Conservation (phyloP, 2,888 invertebrate species). For the Drosophila eohydei region DNA sequence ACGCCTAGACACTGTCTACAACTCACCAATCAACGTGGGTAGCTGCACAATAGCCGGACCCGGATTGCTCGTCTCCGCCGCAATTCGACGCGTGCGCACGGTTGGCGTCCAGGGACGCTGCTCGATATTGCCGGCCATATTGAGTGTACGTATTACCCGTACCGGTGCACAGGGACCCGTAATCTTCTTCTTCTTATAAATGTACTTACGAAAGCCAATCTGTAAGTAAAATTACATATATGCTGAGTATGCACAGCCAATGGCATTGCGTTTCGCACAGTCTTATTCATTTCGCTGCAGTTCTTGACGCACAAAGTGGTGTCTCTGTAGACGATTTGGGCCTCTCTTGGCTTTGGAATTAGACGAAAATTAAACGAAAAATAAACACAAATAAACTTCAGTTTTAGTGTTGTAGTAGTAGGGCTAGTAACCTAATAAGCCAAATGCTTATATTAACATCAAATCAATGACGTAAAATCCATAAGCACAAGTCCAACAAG, state of each 20-base stretch:
- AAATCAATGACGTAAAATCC: slow-evolving; percentile 25
- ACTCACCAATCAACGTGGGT: slow-evolving; percentile 92
- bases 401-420: slow-evolving; percentile 1
- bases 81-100: slow-evolving; percentile 94
- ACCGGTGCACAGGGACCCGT: slow-evolving; percentile 56
- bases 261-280: slow-evolving; percentile 11
- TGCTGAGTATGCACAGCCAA: background rate
- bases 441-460: slow-evolving; percentile 33
- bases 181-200: slow-evolving; percentile 17
- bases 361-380: background rate
- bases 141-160: slow-evolving; percentile 59
- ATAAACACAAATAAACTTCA: slow-evolving; percentile 5
- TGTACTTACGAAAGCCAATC: background rate
- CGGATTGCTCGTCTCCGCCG: slow-evolving; percentile 93
- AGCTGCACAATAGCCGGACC: slow-evolving; percentile 94
- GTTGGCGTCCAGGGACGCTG: slow-evolving; percentile 97
- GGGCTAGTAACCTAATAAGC: slow-evolving; percentile 50
- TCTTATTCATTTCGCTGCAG: slow-evolving; percentile 32
- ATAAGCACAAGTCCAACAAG: slow-evolving; percentile 2
- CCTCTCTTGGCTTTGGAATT: background rate
- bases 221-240: background rate
- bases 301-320: background rate
- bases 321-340: slow-evolving; percentile 1
- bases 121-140: slow-evolving; percentile 88
- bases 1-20: too few relatives aligned